Evolutionary conservation across 2,113 vertebrate species (phyloP).

Genomic region (Octodon degus): DNA sequence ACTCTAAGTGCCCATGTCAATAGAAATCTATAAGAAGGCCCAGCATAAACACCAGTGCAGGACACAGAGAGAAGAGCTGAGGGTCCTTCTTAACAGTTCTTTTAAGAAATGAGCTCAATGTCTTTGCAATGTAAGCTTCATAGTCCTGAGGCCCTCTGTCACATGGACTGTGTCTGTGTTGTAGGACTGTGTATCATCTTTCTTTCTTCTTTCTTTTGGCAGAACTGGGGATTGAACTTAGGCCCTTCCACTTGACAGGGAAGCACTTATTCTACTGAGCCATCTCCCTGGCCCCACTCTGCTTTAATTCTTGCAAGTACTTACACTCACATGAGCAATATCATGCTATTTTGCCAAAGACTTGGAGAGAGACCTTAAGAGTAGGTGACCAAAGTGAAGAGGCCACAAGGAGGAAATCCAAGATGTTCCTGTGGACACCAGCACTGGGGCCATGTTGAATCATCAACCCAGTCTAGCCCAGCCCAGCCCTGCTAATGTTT

Average conservation of each 20-base stretch:
- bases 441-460: neutral
- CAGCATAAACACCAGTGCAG: neutral
- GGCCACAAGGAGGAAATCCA: neutral
- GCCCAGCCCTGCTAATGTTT: neutral
- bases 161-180: neutral
- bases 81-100: neutral
- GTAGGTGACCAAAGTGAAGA: neutral
- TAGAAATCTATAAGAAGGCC: neutral
- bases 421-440: neutral
- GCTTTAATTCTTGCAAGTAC: neutral
- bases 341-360: neutral
- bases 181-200: neutral
- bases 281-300: neutral
- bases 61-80: neutral
- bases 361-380: neutral
- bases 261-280: too few species aligned
- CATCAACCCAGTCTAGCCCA: neutral
- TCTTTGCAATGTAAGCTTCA: neutral
- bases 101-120: neutral
- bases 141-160: neutral
- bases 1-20: neutral
- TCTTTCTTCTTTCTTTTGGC: too few species aligned
- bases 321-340: neutral
- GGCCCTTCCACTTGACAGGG: too few species aligned
- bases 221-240: too few species aligned